A percentile compares a stretch with the other conserved stretches of the same genome.
Evolutionary conservation across 2,888 invertebrate genomes (phyloP).

Genomic region (Gastracanthus pulcherrimus): DNA sequence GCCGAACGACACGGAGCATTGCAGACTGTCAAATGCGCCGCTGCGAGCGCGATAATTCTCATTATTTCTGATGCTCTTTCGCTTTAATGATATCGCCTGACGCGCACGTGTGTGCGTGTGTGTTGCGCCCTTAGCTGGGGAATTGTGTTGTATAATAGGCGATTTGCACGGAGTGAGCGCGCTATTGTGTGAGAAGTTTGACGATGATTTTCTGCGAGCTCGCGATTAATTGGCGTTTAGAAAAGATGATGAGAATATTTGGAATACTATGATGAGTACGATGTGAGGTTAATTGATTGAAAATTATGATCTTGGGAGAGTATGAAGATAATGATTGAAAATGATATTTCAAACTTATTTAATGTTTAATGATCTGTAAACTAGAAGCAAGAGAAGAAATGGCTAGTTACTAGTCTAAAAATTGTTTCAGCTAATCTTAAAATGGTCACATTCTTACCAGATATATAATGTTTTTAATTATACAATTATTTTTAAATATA

Average conservation of each 20-base stretch:
- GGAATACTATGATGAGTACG: neutral
- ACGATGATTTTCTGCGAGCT: neutral
- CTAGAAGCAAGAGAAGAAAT: too few relatives aligned
- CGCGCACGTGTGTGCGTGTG: neutral
- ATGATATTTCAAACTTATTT: too few relatives aligned
- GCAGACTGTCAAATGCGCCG: conserved; percentile 5
- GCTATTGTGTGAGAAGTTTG: neutral
- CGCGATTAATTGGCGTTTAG: neutral
- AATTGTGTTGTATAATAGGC: neutral
- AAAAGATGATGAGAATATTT: neutral
- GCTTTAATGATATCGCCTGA: conserved; percentile 10
- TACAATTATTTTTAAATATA: too few relatives aligned
- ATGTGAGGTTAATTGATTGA: neutral
- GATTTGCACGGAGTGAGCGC: neutral
- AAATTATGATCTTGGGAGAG: neutral
- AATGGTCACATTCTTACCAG: too few relatives aligned
- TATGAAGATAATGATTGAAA: too few relatives aligned
- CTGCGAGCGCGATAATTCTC: conserved; percentile 9
- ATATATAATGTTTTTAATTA: too few relatives aligned
- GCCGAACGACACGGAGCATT: neutral
- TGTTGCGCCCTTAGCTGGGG: neutral
- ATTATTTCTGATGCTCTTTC: conserved; percentile 20
- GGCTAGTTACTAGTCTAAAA: too few relatives aligned
- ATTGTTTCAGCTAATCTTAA: too few relatives aligned
- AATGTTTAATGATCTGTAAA: too few relatives aligned